Evolutionary conservation across 2,113 vertebrate species (phyloP).

Genomic region (Tympanuchus pallidicinctus): DNA sequence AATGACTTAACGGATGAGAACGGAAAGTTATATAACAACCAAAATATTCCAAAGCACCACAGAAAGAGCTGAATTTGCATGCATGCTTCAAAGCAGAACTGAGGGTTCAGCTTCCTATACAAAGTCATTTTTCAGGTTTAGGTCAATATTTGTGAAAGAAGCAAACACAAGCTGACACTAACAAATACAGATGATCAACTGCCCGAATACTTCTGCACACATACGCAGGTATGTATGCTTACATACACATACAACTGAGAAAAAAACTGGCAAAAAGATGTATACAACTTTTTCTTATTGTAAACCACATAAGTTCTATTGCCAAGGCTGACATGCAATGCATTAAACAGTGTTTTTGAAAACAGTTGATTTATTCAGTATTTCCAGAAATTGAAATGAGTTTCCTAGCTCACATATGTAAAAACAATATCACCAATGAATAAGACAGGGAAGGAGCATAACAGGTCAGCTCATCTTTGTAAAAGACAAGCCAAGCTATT

Average conservation of each 20-base stretch:
- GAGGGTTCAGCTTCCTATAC: not conserved
- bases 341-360: not conserved
- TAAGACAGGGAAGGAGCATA: not conserved
- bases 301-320: not conserved
- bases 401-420: not conserved
- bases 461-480: not conserved
- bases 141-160: not conserved
- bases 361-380: slow-evolving; percentile 8
- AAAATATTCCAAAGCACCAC: not conserved
- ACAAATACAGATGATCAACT: not conserved
- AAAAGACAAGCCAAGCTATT: not conserved
- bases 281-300: not conserved
- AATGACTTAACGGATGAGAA: not conserved
- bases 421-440: slow-evolving; percentile 9
- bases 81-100: not conserved
- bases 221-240: not conserved
- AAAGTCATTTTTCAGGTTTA: not conserved
- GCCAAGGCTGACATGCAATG: not conserved
- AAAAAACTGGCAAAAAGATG: not conserved
- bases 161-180: not conserved
- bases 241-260: not conserved
- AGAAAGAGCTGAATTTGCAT: not conserved
- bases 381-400: not conserved
- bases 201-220: not conserved
- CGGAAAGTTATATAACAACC: not conserved